phyloP scores from a whole-genome alignment of 1,140 invertebrate genomes.

The Chrysopa pallens region DNA sequence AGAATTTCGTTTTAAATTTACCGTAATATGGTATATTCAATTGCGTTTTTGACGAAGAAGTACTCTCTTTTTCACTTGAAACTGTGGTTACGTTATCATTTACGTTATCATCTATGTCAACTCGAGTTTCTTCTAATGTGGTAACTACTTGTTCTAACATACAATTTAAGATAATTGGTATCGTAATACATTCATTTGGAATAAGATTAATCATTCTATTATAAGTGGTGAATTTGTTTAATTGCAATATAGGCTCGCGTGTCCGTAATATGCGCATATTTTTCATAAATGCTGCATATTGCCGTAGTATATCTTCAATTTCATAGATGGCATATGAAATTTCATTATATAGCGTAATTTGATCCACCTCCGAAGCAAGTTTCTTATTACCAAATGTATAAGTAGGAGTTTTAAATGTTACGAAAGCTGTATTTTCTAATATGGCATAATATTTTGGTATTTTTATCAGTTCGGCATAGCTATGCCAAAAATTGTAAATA shows the following conservation, averaged over 20 bases:
- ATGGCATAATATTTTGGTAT: slow-evolving; percentile 15
- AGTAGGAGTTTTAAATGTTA: slow-evolving; percentile 23
- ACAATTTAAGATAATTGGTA: slow-evolving; percentile 24
- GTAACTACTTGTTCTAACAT: slow-evolving; percentile 21
- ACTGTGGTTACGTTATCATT: neutral
- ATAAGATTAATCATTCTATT: slow-evolving; percentile 16
- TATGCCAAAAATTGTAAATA: neutral
- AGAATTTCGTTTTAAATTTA: neutral
- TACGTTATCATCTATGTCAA: neutral
- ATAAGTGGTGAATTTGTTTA: slow-evolving; percentile 15
- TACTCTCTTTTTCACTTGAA: neutral
- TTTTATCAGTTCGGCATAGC: slow-evolving; percentile 19
- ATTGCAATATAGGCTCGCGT: slow-evolving; percentile 7
- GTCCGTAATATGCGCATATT: slow-evolving; percentile 22
- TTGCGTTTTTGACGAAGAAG: neutral
- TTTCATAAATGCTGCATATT: slow-evolving; percentile 27
- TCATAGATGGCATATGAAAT: slow-evolving; percentile 29
- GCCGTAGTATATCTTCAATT: slow-evolving; percentile 27
- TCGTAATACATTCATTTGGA: slow-evolving; percentile 24
- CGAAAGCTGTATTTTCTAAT: slow-evolving; percentile 26
- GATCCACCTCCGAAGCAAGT: slow-evolving; percentile 5
- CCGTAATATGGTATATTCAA: neutral
- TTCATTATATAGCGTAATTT: slow-evolving; percentile 28
- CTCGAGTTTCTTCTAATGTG: slow-evolving; percentile 1
- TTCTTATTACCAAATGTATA: slow-evolving; percentile 15